Base-by-base conservation (phyloP, 2,888 invertebrate species). In the Ptilodon capucinus region DNA sequence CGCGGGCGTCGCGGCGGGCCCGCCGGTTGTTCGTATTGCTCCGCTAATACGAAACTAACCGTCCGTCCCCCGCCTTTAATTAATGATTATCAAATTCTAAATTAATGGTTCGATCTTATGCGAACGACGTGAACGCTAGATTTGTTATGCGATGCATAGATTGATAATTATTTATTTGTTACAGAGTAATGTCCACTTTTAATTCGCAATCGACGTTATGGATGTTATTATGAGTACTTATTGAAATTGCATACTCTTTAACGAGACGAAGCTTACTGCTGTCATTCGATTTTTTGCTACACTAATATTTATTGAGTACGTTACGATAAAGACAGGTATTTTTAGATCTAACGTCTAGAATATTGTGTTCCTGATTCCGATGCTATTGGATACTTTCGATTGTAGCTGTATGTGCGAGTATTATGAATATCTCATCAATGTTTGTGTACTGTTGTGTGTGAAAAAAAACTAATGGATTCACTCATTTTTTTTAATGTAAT, bases 101-200 rank as follows among this genome's bases (percentile, higher is more conserved):
- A 79, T 79, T 63, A 71, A 71, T 56, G 71, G 65, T 81, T 82
- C 74, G 78, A 78, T 84, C 71, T 81, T 78, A 75, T 79, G 76
- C 77, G 75, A 81, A 79, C 76, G 58, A 56, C 73, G 74, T 75
- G 60, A 78, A 74, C 77, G 69, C 76, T 84, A 80, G 75, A 76
- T 73, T 74, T 76, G 77, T 74, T 71, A 30, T 25, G 25, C 16
- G 50, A 76, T 75, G 66, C 62, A 66, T 80, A 79, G 74, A 74
- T 70, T 79, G 75, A 68, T 74, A 13, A 74, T 77, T 81, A 82
- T 82, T 87, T 82, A 79, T 86, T 84, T 77, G 71, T 74, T 76
- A 76, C 70, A 71, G 72, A 73, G 72, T 79, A 79, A 76, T 70
- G 58, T 74, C 65, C 79, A 79, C 73, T 81, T 81, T 79, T 68